Conservation (phyloP, 2,888 invertebrate species). For the Eupithecia subumbrata region DNA sequence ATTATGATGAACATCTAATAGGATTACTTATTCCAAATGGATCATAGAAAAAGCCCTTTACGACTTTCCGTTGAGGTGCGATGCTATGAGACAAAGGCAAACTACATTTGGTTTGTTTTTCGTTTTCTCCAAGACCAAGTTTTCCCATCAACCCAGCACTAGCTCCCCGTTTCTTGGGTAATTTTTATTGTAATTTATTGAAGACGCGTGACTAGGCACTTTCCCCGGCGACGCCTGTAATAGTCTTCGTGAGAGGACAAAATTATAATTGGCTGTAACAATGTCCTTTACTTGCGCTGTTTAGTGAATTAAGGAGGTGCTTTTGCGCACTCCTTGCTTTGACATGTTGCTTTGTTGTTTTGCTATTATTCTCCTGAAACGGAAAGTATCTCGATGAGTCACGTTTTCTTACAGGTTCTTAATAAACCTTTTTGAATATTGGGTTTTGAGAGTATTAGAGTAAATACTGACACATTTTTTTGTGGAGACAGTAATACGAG, state of each 20-base stretch:
- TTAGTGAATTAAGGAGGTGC: conserved; percentile 42
- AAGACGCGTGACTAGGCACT: conserved; percentile 76
- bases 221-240: conserved; percentile 58
- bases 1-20: neutral
- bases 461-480: neutral
- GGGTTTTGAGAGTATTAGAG: neutral
- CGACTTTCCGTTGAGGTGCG: neutral
- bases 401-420: neutral
- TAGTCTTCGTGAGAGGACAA: conserved; percentile 57
- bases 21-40: neutral
- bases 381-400: conserved; percentile 7
- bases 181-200: conserved; percentile 81
- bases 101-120: conserved; percentile 7
- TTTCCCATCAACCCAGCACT: conserved; percentile 34
- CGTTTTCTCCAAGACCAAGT: conserved; percentile 26
- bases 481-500: neutral
- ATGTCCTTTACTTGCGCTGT: conserved; percentile 43
- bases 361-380: conserved; percentile 15
- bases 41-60: neutral
- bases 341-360: conserved; percentile 27
- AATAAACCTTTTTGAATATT: neutral
- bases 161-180: conserved; percentile 63
- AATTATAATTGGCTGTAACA: conserved; percentile 60
- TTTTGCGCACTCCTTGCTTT: conserved; percentile 31
- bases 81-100: neutral